Percentiles rank a stretch among this genome's conserved stretches.
These are phyloP conservation scores for Sebastes hubbsi DNA, from an alignment of 2,797 vertebrate genomes.

Conservation along the genomic window DNA sequence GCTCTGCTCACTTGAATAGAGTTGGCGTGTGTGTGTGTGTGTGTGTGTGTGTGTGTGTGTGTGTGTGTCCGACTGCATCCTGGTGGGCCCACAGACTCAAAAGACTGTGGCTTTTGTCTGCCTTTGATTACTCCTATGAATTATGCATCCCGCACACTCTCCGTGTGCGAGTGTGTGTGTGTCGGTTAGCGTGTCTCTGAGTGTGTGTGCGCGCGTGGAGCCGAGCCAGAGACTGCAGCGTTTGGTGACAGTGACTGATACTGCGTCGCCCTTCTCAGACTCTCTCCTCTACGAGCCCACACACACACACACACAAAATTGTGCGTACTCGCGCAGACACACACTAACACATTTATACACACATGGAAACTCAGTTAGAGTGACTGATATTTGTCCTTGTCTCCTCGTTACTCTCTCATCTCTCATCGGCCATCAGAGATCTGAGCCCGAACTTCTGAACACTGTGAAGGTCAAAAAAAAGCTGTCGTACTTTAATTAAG, in stretches of 20 bases:
- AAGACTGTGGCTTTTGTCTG: conserved; percentile 61
- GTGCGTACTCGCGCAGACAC: background rate
- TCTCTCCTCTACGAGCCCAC: conserved; percentile 9
- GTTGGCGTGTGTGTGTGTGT: conserved; percentile 1
- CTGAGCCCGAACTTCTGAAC: background rate
- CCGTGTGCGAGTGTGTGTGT: background rate
- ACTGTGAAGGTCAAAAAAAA: conserved; percentile 40
- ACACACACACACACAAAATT: background rate
- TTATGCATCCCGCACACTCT: conserved; percentile 69
- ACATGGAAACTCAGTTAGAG: conserved; percentile 17
- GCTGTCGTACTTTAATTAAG: conserved; percentile 38
- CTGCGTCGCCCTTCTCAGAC: conserved; percentile 57
- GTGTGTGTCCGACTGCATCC: conserved; percentile 23
- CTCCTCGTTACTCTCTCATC: conserved; percentile 22
- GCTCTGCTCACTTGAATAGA: conserved; percentile 35
- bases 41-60: conserved; percentile 11
- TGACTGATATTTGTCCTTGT: conserved; percentile 56
- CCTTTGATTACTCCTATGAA: conserved; percentile 73
- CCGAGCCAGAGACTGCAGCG: conserved; percentile 70
- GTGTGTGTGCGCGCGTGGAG: conserved; percentile 28
- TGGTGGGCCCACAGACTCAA: conserved; percentile 56
- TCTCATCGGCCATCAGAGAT: conserved; percentile 30
- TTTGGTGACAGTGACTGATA: conserved; percentile 74
- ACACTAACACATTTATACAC: conserved; percentile 8
- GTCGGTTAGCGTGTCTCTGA: conserved; percentile 12